Evolutionary conservation across 2,888 invertebrate genomes (phyloP).

Genomic region (Stenolophus ochropezus): DNA sequence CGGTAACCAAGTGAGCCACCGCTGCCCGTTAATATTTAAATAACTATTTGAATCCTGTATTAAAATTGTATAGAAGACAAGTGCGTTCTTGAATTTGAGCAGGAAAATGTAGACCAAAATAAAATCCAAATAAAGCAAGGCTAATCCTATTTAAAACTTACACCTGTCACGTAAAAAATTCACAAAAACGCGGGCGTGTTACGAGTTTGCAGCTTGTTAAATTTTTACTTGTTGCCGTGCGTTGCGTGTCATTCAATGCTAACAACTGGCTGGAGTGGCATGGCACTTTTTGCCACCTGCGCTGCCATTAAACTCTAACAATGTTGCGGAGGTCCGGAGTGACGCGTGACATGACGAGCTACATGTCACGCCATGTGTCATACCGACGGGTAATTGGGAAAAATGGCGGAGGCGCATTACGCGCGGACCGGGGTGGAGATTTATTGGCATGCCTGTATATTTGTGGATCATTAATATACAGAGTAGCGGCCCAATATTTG

Average conservation of each 20-base stretch:
- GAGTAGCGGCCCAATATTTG: no score
- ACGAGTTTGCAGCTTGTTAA: not conserved
- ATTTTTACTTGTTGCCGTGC: not conserved
- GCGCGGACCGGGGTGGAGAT: no score
- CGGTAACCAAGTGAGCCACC: no score
- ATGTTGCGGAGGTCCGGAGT: not conserved
- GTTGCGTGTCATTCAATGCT: not conserved
- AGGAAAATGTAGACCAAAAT: no score
- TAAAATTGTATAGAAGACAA: no score
- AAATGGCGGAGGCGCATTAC: not conserved
- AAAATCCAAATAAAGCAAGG: not conserved
- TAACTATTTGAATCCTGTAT: no score
- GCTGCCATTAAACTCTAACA: not conserved
- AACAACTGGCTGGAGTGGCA: not conserved
- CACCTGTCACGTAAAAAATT: not conserved
- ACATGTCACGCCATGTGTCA: not conserved
- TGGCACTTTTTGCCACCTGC: not conserved
- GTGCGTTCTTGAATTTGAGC: no score
- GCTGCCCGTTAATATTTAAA: no score
- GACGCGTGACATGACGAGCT: not conserved
- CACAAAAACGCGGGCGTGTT: not conserved
- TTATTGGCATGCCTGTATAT: no score
- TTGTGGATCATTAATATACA: no score
- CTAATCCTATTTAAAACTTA: not conserved
- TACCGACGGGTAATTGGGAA: not conserved